These are phyloP conservation scores for Ophiodon elongatus DNA, from an alignment of 2,113 vertebrate genomes.

Conservation along the genomic window DNA sequence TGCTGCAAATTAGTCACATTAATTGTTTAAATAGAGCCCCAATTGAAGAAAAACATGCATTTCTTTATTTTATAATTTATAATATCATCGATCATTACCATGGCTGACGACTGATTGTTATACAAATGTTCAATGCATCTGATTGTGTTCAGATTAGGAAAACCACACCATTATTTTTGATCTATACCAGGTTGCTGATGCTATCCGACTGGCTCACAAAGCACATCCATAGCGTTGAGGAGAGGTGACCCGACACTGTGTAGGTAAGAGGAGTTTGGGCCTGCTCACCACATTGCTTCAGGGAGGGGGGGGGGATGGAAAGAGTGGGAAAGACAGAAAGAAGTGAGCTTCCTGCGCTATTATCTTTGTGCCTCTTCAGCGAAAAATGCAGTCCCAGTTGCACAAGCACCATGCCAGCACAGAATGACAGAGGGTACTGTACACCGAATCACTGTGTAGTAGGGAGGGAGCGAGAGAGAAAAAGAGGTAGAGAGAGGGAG, in stretches of 20 bases:
- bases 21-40: neutral
- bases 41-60: neutral
- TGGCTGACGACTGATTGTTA: neutral
- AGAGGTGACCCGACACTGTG: constrained; percentile 38
- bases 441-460: constrained; percentile 98
- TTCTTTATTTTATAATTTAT: neutral
- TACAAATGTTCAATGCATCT: neutral
- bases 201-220: constrained; percentile 2
- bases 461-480: constrained; percentile 91
- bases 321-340: constrained; percentile 62
- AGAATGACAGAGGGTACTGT: constrained; percentile 99
- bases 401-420: constrained; percentile 99
- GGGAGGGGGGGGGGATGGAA: constrained; percentile 44
- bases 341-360: constrained; percentile 95
- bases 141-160: neutral
- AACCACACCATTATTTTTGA: neutral
- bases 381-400: constrained; percentile 98
- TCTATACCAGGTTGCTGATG: constrained; percentile 1
- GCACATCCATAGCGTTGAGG: constrained; percentile 6
- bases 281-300: constrained; percentile 75
- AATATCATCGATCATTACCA: neutral
- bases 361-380: constrained; percentile 96
- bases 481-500: constrained; percentile 78
- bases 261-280: constrained; percentile 62
- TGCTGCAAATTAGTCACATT: neutral